Conservation (phyloP, 2,797 vertebrate genomes). For the Chelidonichthys spinosus region DNA sequence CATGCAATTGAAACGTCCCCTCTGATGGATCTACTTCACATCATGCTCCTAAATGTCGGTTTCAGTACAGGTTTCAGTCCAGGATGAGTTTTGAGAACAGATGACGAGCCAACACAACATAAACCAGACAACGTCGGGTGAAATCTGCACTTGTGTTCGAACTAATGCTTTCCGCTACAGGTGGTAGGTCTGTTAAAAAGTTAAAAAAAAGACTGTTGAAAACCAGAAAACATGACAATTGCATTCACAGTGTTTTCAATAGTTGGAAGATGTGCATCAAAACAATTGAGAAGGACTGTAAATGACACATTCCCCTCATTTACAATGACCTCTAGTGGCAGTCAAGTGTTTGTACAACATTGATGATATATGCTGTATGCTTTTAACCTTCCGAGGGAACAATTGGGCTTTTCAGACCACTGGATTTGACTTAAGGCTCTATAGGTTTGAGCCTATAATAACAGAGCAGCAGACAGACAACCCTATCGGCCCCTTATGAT, state of each 20-base stretch:
- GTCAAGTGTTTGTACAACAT: not conserved
- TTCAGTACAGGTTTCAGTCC: not conserved
- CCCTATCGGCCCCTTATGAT: no score
- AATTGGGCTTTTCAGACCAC: not conserved
- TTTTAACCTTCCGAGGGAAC: not conserved
- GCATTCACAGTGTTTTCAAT: not conserved
- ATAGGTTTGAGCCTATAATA: not conserved
- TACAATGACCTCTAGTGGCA: constrained; percentile 19
- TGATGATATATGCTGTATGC: not conserved
- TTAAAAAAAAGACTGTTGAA: not conserved
- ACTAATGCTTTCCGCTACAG: not conserved
- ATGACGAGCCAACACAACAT: not conserved
- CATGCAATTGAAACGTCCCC: not conserved
- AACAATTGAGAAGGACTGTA: not conserved
- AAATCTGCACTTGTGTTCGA: not conserved
- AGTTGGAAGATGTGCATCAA: not conserved
- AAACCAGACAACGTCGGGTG: not conserved
- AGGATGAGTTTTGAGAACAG: not conserved
- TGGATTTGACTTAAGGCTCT: not conserved
- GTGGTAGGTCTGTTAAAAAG: not conserved
- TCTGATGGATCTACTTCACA: not conserved
- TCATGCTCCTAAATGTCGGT: not conserved
- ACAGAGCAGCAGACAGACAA: not conserved
- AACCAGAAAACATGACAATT: not conserved
- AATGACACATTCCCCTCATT: not conserved